A percentile compares a stretch with the other conserved stretches of the same genome.
Evolutionary conservation across 2,797 vertebrate species (phyloP).

Genomic region (Yasuhikotakia modesta): DNA sequence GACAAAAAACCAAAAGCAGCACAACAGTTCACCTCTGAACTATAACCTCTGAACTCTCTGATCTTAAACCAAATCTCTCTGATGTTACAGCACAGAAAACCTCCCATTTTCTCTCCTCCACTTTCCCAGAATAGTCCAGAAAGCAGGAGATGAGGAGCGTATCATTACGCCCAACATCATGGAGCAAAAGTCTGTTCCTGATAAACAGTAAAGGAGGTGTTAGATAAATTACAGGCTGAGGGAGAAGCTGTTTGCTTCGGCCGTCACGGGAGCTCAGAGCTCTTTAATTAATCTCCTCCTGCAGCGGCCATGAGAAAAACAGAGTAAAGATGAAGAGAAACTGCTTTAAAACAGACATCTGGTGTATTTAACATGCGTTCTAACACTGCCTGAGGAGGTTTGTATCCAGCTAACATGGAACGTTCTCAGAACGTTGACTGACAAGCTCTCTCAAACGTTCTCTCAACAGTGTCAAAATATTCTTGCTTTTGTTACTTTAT

Average conservation of each 20-base stretch:
- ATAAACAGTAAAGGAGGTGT: slow-evolving; percentile 45
- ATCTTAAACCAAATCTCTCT: slow-evolving; percentile 26
- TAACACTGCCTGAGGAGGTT: not conserved
- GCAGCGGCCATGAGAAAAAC: slow-evolving; percentile 23
- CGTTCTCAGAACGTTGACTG: too few species aligned
- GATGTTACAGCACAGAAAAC: slow-evolving; percentile 36
- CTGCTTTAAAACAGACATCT: not conserved
- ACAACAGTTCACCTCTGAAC: slow-evolving; percentile 31
- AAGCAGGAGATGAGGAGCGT: slow-evolving; percentile 17
- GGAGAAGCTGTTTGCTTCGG: slow-evolving; percentile 42
- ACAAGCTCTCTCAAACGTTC: too few species aligned
- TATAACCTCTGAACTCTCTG: slow-evolving; percentile 40
- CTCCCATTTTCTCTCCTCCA: slow-evolving; percentile 32
- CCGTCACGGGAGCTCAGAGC: slow-evolving; percentile 45
- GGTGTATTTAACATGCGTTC: not conserved
- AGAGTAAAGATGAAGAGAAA: slow-evolving; percentile 10
- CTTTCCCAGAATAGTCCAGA: slow-evolving; percentile 44
- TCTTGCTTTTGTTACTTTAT: too few species aligned
- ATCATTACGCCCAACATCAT: slow-evolving; percentile 34
- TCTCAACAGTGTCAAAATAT: too few species aligned
- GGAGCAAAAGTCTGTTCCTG: slow-evolving; percentile 30
- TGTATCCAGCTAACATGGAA: not conserved
- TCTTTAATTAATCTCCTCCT: slow-evolving; percentile 57
- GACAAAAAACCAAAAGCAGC: slow-evolving; percentile 28
- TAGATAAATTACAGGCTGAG: slow-evolving; percentile 52